A percentile compares a stretch with the other conserved stretches of the same genome.
These are phyloP conservation scores for Leucophenga maculata DNA, from an alignment of 2,888 invertebrate genomes.

Conservation along the genomic window DNA sequence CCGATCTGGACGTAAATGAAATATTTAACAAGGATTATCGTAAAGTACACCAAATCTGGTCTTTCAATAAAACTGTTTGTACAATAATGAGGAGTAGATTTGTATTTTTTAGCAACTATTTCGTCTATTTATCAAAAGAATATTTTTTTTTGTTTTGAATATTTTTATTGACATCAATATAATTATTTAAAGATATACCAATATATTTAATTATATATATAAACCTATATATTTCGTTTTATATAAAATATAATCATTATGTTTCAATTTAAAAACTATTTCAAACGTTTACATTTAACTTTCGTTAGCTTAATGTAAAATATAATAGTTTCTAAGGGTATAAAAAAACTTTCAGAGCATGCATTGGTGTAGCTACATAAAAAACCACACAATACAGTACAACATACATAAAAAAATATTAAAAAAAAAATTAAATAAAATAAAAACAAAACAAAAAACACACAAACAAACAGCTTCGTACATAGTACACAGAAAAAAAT, in stretches of 20 bases:
- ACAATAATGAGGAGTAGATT: too few species aligned
- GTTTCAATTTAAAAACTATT: slow-evolving; percentile 59
- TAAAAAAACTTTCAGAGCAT: slow-evolving; percentile 14
- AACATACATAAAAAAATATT: neutral
- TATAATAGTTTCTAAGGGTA: neutral
- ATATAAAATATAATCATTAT: slow-evolving; percentile 42
- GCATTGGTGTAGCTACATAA: slow-evolving; percentile 44
- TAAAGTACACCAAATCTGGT: too few species aligned
- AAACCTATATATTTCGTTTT: slow-evolving; percentile 31
- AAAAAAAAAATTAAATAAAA: neutral
- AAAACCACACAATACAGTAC: neutral
- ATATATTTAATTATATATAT: too few species aligned
- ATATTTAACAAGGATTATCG: too few species aligned
- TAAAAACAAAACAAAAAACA: neutral
- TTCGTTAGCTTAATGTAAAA: slow-evolving; percentile 9
- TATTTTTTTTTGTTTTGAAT: neutral
- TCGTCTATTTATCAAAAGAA: slow-evolving; percentile 11
- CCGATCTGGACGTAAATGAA: too few species aligned
- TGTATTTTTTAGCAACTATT: too few species aligned
- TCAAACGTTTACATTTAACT: slow-evolving; percentile 56
- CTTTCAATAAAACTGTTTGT: too few species aligned
- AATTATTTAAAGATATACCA: slow-evolving; percentile 43
- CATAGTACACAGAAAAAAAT: slow-evolving; percentile 12
- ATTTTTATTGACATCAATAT: slow-evolving; percentile 65
- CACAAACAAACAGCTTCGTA: neutral